Base-by-base conservation (phyloP, 2,888 invertebrate genomes). In the Netelia melanura region DNA sequence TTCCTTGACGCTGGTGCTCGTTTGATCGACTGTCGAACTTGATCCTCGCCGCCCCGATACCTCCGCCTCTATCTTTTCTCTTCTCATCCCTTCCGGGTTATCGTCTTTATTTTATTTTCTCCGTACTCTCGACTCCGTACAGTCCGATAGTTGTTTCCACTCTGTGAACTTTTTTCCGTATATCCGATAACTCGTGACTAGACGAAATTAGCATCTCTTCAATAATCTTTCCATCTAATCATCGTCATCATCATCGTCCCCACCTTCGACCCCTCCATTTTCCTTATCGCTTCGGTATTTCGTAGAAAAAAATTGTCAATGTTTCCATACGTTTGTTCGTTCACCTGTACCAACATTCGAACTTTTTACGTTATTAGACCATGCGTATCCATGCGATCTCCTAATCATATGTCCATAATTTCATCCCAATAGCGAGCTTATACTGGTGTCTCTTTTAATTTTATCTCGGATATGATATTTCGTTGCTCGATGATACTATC, bases 221-320 rank as follows among this genome's bases (percentile, higher is more conserved):
- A 58, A 54, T 17, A 17, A 58, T 58, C 58, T 21, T 21, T 58
- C 58, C 58, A 23, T 58, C 58, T 58, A n/a, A 58, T 58, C 21
- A 21, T 21, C 56, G 17, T 56, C 21, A 21, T 21, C 23, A 21
- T 9, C 17, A 21, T 23, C 21, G 21, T 58, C 17, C 17, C 21
- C 21, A 21, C 21, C 58, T 58, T 21, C 58, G 21, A 21, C 2
- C 38, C 38, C 38, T 38, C 38, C 38, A 21, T 58, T 58, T 21
- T 58, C 21, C 1, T 58, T 58, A 58, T 58, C 58, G 58, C 5
- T 58, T 21, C 58, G 2, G n/a, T 21, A 21, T 21, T 3, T 58
- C 58, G 14, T 48, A 14, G 3, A 48, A 48, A 48, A 48, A 48
- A 48, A 48, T 48, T 14, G 11, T 48, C 14, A 48, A 14, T 58